Evolutionary conservation across 2,888 invertebrate genomes (phyloP), one percentile per base, ranked within the genome.

Genomic region (Cacoxenus indagator): DNA sequence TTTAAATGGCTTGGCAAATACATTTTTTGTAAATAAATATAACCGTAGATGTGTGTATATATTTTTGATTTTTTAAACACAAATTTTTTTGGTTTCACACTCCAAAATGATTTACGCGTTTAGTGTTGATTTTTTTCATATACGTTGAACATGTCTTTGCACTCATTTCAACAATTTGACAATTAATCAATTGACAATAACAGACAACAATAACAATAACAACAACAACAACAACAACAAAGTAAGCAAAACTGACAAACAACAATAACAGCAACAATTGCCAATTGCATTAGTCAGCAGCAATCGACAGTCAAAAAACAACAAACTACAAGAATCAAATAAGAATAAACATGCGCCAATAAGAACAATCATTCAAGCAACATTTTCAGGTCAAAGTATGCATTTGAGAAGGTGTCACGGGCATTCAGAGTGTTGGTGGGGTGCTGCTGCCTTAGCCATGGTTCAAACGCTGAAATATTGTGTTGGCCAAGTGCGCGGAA

Each of bases 101-200:
- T 70, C 64, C 55, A 70, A 78, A 78, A 81, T 80, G 82, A 80
- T 80, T 78, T 82, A 82, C 78, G 75, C 73, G 65, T 37, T 43
- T 54, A 51, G n/a, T 17, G 57, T 57, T 27, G 4, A 37, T 37
- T 37, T 37, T 37, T 37, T 4, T 8, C 9, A 57, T 14, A 29
- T 57, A 11, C 70, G 64, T 76, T 79, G 78, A 78, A 81, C 81
- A 81, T 79, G 79, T 81, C 75, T 82, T 83, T 82, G 83, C 83
- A 82, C 82, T 82, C 81, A 79, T 81, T 81, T 81, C 75, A 77
- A 74, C 82, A 81, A 81, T 81, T 81, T 82, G 81, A 79, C 81
- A 81, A 82, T 82, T 82, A 76, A 82, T 82, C 82, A 82, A 82
- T 71, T 73, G 77, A 43, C 45, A 43, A 57, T n/a, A 57, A 62